Conservation (phyloP, 2,797 vertebrate species). For the Periparus ater region DNA sequence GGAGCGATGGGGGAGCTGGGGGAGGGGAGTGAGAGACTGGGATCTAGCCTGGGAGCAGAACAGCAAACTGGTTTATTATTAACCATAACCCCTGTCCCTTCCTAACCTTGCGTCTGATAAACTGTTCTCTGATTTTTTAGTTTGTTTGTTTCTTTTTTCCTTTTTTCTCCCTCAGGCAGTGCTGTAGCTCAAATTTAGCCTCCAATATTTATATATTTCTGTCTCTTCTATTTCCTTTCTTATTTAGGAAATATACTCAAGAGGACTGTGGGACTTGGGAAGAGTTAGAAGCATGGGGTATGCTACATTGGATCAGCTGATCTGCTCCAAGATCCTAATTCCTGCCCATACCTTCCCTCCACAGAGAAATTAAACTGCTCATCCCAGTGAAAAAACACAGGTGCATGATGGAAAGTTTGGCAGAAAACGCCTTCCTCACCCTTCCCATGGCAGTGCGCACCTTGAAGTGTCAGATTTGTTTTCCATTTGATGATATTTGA, state of each 20-base stretch:
- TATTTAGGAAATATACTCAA: slow-evolving; percentile 34
- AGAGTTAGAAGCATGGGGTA: slow-evolving; percentile 18
- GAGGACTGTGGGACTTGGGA: slow-evolving; percentile 4
- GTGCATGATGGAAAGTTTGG: neutral
- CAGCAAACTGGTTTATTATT: slow-evolving; percentile 30
- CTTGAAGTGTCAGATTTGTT: neutral
- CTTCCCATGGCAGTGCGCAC: neutral
- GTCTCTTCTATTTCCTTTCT: slow-evolving; percentile 52
- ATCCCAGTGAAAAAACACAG: neutral
- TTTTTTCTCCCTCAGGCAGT: slow-evolving; percentile 11
- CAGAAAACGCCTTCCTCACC: neutral
- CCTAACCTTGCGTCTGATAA: slow-evolving; percentile 43
- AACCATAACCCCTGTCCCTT: slow-evolving; percentile 7
- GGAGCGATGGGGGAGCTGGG: neutral
- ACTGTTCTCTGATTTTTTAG: neutral
- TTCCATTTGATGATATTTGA: neutral
- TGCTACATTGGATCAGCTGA: slow-evolving; percentile 20
- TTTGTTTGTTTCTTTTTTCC: neutral
- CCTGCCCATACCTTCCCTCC: neutral
- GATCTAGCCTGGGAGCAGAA: neutral
- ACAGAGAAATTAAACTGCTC: neutral
- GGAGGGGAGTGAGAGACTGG: neutral
- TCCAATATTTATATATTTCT: slow-evolving; percentile 55
- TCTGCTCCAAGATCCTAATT: neutral
- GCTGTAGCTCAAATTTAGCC: slow-evolving; percentile 31